These are phyloP conservation scores for Chaenocephalus aceratus DNA, from an alignment of 2,113 vertebrate genomes.

Conservation along the genomic window DNA sequence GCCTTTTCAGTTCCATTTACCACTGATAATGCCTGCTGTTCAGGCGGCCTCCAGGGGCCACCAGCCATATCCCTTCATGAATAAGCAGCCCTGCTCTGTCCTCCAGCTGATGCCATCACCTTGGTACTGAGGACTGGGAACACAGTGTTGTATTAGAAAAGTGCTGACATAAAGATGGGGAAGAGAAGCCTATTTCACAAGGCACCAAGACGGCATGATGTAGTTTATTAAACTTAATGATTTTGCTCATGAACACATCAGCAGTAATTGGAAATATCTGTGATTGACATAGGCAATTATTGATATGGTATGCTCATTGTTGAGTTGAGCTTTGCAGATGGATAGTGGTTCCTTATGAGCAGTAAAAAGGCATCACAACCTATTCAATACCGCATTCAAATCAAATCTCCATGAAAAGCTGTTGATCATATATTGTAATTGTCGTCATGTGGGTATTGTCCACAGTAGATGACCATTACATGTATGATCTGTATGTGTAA, in stretches of 20 bases:
- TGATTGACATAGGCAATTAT: too few relatives aligned
- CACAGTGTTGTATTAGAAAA: constrained; percentile 14
- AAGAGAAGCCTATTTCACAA: not conserved
- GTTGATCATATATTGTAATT: too few relatives aligned
- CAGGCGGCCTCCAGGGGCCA: constrained; percentile 39
- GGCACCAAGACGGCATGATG: not conserved
- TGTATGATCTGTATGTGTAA: too few relatives aligned
- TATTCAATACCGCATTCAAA: too few relatives aligned
- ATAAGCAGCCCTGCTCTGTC: constrained; percentile 64
- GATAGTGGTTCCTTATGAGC: too few relatives aligned
- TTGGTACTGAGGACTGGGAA: not conserved
- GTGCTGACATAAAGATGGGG: constrained; percentile 29
- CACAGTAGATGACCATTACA: too few relatives aligned
- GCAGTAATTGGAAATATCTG: not conserved
- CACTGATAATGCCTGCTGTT: constrained; percentile 72
- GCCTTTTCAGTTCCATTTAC: constrained; percentile 76
- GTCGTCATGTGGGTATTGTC: too few relatives aligned
- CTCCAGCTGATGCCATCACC: constrained; percentile 36
- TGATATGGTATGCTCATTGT: too few relatives aligned
- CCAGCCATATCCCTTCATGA: constrained; percentile 63
- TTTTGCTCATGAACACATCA: not conserved
- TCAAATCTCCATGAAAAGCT: too few relatives aligned
- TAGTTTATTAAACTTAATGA: too few relatives aligned
- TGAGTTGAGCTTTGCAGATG: too few relatives aligned
- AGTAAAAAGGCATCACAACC: too few relatives aligned